Conservation (phyloP, 1,140 invertebrate genomes). For the Copidosoma floridanum region DNA sequence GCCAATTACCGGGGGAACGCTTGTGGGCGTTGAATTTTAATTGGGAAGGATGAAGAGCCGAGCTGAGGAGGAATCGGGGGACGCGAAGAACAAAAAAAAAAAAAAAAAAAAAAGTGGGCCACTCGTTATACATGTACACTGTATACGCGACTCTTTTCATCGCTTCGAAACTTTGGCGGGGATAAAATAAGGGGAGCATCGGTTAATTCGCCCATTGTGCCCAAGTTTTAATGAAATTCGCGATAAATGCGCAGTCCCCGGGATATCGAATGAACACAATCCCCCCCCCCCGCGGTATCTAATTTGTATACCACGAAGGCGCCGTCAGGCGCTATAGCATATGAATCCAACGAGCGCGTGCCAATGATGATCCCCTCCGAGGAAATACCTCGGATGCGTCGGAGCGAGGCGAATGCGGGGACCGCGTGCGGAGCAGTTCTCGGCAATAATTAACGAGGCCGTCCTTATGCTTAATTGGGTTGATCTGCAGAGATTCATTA, state of each 20-base stretch:
- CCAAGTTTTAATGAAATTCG: slow-evolving; percentile 21
- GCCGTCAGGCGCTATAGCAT: no score
- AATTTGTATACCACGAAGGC: no score
- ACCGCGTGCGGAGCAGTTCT: no score
- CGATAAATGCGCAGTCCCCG: no score
- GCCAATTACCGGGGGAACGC: slow-evolving; percentile 50
- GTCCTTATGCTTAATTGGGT: slow-evolving; percentile 44
- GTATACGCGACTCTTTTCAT: slow-evolving; percentile 1
- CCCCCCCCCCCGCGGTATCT: not conserved
- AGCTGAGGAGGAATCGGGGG: not conserved
- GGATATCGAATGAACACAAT: no score
- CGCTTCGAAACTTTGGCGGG: not conserved
- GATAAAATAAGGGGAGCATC: not conserved
- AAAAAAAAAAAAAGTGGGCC: not conserved
- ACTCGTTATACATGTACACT: no score
- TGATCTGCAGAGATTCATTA: slow-evolving; percentile 47
- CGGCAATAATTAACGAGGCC: slow-evolving; percentile 38
- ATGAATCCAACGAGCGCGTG: no score
- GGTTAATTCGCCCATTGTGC: slow-evolving; percentile 18
- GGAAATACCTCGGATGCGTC: no score
- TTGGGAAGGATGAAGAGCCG: slow-evolving; percentile 38
- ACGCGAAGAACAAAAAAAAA: not conserved
- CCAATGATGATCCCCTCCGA: no score
- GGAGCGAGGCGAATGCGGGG: no score
- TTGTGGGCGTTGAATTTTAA: slow-evolving; percentile 53